Percentiles rank a stretch among this genome's conserved stretches.
These are phyloP conservation scores for Orchestia grillus DNA, from an alignment of 1,140 invertebrate genomes.

Conservation along the genomic window DNA sequence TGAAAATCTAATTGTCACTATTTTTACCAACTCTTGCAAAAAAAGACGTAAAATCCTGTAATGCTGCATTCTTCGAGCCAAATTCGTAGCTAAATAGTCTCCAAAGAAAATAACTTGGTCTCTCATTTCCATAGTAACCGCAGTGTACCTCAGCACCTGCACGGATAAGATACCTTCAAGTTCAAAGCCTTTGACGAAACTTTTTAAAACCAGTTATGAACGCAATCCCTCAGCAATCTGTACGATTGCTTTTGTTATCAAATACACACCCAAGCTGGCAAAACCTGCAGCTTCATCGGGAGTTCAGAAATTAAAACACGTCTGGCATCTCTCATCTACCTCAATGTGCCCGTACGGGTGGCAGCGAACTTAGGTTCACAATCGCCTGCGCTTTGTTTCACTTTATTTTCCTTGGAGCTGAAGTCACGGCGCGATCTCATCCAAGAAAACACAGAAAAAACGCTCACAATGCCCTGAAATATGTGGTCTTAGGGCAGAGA, in stretches of 20 bases:
- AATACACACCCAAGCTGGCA: neutral
- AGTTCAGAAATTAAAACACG: neutral
- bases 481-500: neutral
- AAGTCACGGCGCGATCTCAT: neutral
- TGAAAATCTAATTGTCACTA: too few relatives aligned
- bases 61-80: neutral
- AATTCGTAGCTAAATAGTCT: neutral
- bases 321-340: neutral
- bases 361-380: neutral
- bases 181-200: neutral
- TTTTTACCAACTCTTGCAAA: too few relatives aligned
- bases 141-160: neutral
- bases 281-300: neutral
- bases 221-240: neutral
- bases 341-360: neutral
- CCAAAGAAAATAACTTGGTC: neutral
- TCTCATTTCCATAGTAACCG: neutral
- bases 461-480: neutral
- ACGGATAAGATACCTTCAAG: neutral
- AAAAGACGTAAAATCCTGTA: too few relatives aligned
- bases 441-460: conserved; percentile 2
- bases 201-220: neutral
- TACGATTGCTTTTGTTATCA: neutral
- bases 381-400: neutral
- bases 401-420: neutral